Base-by-base conservation (phyloP, 2,113 vertebrate genomes). In the Cinclus mexicanus region DNA sequence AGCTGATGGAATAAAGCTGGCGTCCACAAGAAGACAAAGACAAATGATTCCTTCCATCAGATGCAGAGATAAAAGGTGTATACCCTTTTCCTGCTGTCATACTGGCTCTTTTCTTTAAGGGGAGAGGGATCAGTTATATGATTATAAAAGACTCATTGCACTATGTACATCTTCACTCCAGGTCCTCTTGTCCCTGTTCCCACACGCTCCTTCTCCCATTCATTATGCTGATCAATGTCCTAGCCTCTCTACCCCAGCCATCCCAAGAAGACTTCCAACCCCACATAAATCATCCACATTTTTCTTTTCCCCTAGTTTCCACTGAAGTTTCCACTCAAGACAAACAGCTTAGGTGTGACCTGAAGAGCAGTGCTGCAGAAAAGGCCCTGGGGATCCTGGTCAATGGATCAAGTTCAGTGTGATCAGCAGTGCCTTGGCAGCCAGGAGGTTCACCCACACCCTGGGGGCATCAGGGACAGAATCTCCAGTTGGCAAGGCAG, bases 381-480 rank as follows among this genome's bases (percentile, higher is more conserved):
- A 42, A 57, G 20, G 13, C 15, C 28, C 42, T 29, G 24, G 50
- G 8, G 11, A 13, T 85, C 31, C 52, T 25, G 31, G 35, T 4
- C 24, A 8, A 3, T 41, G 24, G 15, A 37, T 37, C 12, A 49
- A 67, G 35, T 1, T 49, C 52, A 31, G 35, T 6, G 4, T 31
- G 52, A 24, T 25, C 20, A 67, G 61, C 31, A 67, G 35, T 31
- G 31, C 7, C 31, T 16, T 14, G 16, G 4, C 7, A 76, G 24
- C 42, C 42, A 49, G 29, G 16, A 57, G 52, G 15, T 46, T 19
- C 46, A 83, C 2, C 7, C 0, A 0, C 14, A 7, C 24, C 44
- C 4, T 14, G 52, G 9, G 14, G 6, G 11, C 16, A 35, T 25
- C 31, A 59, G 25, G 37, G 21, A 37, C 61, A 59, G 37, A 7